A percentile compares a stretch with the other conserved stretches of the same genome.
Evolutionary conservation across 1,140 invertebrate genomes (phyloP).

Genomic region (Daktulosphaira vitifoliae): DNA sequence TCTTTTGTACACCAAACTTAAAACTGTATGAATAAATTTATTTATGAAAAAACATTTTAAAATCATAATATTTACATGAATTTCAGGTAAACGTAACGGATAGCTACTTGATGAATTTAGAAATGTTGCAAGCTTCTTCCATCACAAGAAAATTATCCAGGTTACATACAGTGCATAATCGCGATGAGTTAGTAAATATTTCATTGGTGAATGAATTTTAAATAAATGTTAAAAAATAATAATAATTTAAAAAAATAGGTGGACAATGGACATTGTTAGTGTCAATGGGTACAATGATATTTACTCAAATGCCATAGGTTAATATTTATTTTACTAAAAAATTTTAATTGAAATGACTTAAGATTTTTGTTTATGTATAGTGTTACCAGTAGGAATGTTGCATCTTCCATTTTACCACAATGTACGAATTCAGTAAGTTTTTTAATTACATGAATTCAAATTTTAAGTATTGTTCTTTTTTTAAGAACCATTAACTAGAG

Average conservation of each 20-base stretch:
- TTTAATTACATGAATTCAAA: not conserved
- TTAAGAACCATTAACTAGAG: not conserved
- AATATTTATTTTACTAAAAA: conserved; percentile 41
- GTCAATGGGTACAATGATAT: conserved; percentile 75
- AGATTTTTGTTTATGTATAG: conserved; percentile 46
- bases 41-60: too few species aligned
- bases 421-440: conserved; percentile 53
- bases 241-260: conserved; percentile 46
- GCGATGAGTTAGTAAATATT: conserved; percentile 46
- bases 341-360: conserved; percentile 27
- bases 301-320: conserved; percentile 71
- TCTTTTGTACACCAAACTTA: conserved; percentile 41
- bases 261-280: conserved; percentile 55
- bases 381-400: conserved; percentile 63
- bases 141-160: conserved; percentile 14
- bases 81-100: conserved; percentile 15
- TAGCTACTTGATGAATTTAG: conserved; percentile 19
- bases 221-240: not conserved
- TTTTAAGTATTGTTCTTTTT: not conserved
- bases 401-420: conserved; percentile 64
- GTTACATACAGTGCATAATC: conserved; percentile 42
- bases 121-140: conserved; percentile 11
- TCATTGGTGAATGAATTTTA: conserved; percentile 19
- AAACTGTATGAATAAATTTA: not conserved
- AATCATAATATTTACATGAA: not conserved